phyloP scores from a whole-genome alignment of 2,888 invertebrate species.

The Rhodophaea formosa region DNA sequence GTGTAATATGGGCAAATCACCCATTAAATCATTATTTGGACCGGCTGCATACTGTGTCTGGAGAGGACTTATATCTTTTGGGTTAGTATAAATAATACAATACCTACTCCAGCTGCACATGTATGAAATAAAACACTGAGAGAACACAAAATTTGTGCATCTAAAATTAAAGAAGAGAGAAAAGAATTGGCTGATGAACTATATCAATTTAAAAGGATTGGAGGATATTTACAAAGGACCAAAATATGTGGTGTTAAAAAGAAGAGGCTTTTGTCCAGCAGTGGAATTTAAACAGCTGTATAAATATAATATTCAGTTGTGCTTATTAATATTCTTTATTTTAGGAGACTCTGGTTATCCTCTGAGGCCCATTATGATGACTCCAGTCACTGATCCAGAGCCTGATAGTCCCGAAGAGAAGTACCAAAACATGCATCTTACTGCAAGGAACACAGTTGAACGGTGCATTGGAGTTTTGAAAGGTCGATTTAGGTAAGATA shows the following conservation, averaged over 20 bases:
- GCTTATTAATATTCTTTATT: not conserved
- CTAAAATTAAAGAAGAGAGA: no score
- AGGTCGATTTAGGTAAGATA: constrained; percentile 11
- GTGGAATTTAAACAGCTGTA: no score
- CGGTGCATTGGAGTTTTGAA: constrained; percentile 17
- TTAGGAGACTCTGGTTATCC: constrained; percentile 15
- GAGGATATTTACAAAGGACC: no score
- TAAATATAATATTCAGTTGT: not conserved
- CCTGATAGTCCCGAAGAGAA: no score
- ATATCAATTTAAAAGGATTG: no score
- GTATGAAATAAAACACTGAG: no score
- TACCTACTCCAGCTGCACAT: no score
- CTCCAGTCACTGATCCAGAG: no score
- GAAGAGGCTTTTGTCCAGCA: no score
- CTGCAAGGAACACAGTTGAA: constrained; percentile 9
- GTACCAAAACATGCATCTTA: not conserved
- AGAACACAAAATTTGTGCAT: no score
- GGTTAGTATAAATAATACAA: not conserved
- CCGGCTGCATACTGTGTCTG: not conserved
- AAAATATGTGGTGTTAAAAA: no score
- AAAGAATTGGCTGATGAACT: no score
- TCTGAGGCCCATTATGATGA: not conserved
- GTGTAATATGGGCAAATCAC: constrained; percentile 17
- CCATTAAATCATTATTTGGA: not conserved
- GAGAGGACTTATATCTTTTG: constrained; percentile 2